Conservation (phyloP, 2,888 invertebrate species). For the Aspidapion aeneum region DNA sequence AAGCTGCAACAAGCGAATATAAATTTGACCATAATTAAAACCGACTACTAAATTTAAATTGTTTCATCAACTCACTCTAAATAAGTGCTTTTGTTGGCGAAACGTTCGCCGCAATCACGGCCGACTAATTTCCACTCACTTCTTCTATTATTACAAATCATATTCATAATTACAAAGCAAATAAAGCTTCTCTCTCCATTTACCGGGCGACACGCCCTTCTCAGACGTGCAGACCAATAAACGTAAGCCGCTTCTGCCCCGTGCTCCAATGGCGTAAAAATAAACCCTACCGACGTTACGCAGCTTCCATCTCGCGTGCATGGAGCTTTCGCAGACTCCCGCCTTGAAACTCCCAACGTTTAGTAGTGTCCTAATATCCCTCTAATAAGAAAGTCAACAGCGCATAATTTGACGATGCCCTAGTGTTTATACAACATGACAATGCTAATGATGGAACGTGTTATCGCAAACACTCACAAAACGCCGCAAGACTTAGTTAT, state of each 20-base stretch:
- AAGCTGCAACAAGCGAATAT: too few species aligned
- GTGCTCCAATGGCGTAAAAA: slow-evolving; percentile 31
- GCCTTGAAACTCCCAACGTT: slow-evolving; percentile 17
- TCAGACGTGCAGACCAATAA: slow-evolving; percentile 17
- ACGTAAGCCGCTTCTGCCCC: slow-evolving; percentile 3
- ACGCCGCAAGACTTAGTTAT: slow-evolving; percentile 26
- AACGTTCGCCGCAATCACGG: slow-evolving; percentile 41
- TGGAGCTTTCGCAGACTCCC: slow-evolving; percentile 17
- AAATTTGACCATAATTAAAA: not conserved
- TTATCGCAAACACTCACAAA: slow-evolving; percentile 37
- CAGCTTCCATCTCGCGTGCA: slow-evolving; percentile 21
- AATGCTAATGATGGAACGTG: slow-evolving; percentile 52
- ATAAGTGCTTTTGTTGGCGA: slow-evolving; percentile 44
- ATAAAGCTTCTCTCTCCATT: slow-evolving; percentile 34
- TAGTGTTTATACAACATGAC: slow-evolving; percentile 41
- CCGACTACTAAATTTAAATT: slow-evolving; percentile 45
- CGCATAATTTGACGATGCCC: slow-evolving; percentile 25
- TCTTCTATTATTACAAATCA: slow-evolving; percentile 50
- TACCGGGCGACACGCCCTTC: slow-evolving; percentile 29
- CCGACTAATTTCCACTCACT: slow-evolving; percentile 46
- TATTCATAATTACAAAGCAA: slow-evolving; percentile 52
- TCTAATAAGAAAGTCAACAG: slow-evolving; percentile 28
- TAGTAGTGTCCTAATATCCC: slow-evolving; percentile 32
- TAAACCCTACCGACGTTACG: slow-evolving; percentile 28
- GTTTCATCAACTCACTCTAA: slow-evolving; percentile 45